Evolutionary conservation across 1,140 invertebrate genomes (phyloP), one percentile per base, ranked within the genome.

Genomic region (Leptestheria dahalacensis): DNA sequence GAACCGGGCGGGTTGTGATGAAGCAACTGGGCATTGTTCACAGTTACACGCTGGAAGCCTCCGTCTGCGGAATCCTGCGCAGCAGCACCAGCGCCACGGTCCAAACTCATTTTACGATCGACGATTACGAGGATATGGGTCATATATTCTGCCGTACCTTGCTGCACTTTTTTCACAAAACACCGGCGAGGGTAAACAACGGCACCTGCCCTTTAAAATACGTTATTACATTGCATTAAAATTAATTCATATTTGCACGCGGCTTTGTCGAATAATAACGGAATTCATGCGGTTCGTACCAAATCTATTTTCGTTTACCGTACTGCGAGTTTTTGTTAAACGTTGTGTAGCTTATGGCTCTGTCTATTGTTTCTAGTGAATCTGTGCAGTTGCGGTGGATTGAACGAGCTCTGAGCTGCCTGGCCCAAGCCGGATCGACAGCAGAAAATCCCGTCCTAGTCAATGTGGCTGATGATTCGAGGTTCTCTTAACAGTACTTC

Each of bases 1-100:
- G 91, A 1, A 95, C 91, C 10, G 91, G 90, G 4, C 73, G 92
- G 58, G 85, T 95, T 12, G 90, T 94, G 0, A 84, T 93, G 65
- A 95, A 90, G 89, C 85, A 91, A 75, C 82, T 95, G 80, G 91
- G 91, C 11, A 86, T 95, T 20, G 81, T 84, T 50, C 91, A 94
- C 66, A 94, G 90, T 71, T 96, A 91, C 69, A 96, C 91, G 1
- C 82, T 96, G 78, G 92, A 96, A 73, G 88, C 90, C 1, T 93
- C 90, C 0, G 90, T 94, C 73, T 88, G 86, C 59, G 91, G 91
- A 15, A 84, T 81, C 59, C 69, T 89, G 25, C 84, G 84, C 1
- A 79, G 78, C n/a, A 64, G 65, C 3, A 49, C 74, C 25, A 72
- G 73, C 21, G 70, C 73, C 25, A 79, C 86, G 69, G 79, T 80